Base-by-base conservation (phyloP, 2,888 invertebrate genomes). In the Muscina levida region DNA sequence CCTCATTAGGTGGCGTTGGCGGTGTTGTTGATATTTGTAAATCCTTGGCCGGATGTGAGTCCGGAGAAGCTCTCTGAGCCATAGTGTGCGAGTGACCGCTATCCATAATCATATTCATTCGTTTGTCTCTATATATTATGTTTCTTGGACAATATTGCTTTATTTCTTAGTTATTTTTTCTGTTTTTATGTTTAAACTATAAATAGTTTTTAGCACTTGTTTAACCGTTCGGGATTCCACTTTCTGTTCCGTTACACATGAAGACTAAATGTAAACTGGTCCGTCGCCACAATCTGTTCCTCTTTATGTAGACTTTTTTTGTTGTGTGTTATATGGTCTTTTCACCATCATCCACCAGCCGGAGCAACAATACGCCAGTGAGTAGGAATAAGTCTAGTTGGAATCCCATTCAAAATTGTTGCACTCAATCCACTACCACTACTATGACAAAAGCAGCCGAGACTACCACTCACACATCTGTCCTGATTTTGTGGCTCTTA, bases 51-150 rank as follows among this genome's bases (percentile, higher is more conserved):
- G 19, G 84, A 72, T 15, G 86, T 84, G 84, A 88, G 87, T 84
- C 92, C 26, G 87, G 87, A 22, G 88, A 86, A 44, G 83, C 53
- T 53, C 83, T 83, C 83, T 84, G 82, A 5, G 31, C 4, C 83
- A 84, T 82, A 84, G 82, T 79, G 84, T 85, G 62, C 51, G 77
- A 72, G 22, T 72, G 83, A 39, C 71, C 77, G 77, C 84, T 92
- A 92, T 94, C 94, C 94, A 94, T 94, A 91, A 93, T 94, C 93
- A 94, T 93, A 85, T 88, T 89, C 88, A 87, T 83, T 24, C 53
- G 26, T 31, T n/a, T 44, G 44, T 26, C 13, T 11, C 3, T 5
- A 5, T 31, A 3, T 5, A 31, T 5, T 31, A 19, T 48, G 37
- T 65, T 39, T 17, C 4, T 3, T 19, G 37, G 17, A 2, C n/a